These are phyloP conservation scores for Eurytoma californica DNA, from an alignment of 2,888 invertebrate species.

Conservation along the genomic window DNA sequence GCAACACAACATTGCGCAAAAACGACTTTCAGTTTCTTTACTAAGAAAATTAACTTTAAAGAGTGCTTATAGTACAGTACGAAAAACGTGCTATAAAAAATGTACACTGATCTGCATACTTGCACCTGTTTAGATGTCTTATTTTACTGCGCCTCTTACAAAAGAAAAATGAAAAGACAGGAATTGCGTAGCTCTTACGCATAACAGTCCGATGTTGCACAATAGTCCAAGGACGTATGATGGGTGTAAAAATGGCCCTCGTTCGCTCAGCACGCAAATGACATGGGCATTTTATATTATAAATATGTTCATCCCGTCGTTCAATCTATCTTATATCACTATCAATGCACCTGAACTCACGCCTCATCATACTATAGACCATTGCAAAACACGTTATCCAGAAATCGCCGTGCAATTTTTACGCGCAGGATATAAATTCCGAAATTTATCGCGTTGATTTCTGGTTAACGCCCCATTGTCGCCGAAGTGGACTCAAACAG, in stretches of 20 bases:
- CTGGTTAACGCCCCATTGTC: conserved; percentile 61
- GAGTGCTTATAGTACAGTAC: too few species aligned
- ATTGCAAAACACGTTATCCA: conserved; percentile 61
- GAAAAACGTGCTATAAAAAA: too few species aligned
- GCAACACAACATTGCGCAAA: too few species aligned
- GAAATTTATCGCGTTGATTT: conserved; percentile 50
- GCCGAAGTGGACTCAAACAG: conserved; percentile 67
- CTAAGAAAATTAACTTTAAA: neutral
- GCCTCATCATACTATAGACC: conserved; percentile 64
- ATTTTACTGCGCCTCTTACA: too few species aligned
- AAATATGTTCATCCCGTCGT: conserved; percentile 63
- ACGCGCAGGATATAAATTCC: neutral
- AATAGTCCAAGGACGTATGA: neutral
- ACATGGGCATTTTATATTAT: conserved; percentile 61
- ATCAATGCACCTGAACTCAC: conserved; percentile 65
- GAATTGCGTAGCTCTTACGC: too few species aligned
- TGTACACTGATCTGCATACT: neutral
- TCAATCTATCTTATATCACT: conserved; percentile 59
- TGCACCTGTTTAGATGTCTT: too few species aligned
- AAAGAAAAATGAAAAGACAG: too few species aligned
- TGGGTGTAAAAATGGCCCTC: conserved; percentile 54
- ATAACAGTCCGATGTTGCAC: too few species aligned
- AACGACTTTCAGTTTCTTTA: too few species aligned
- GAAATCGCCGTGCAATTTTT: conserved; percentile 44
- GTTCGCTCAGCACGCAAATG: conserved; percentile 60